These are phyloP conservation scores for Melanotus villosus DNA, from an alignment of 2,888 invertebrate genomes.

Conservation along the genomic window DNA sequence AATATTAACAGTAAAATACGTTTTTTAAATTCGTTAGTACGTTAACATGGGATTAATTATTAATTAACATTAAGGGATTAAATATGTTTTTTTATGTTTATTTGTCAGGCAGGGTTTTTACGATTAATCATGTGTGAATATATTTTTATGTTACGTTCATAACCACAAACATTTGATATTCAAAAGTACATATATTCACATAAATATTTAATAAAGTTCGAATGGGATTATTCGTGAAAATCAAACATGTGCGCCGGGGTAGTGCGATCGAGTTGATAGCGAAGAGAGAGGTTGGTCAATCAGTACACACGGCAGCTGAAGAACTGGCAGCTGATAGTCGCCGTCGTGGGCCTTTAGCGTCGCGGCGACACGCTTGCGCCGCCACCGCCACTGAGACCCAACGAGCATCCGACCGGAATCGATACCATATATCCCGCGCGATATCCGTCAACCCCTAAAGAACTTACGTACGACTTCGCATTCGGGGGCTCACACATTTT, in stretches of 20 bases:
- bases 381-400: slow-evolving; percentile 50
- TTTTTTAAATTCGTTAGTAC: too few relatives aligned
- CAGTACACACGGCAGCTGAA: slow-evolving; percentile 50
- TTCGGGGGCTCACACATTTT: slow-evolving; percentile 23
- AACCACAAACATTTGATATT: too few relatives aligned
- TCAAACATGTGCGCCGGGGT: slow-evolving; percentile 25
- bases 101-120: too few relatives aligned
- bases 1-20: too few relatives aligned
- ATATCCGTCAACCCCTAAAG: slow-evolving; percentile 53
- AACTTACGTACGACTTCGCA: slow-evolving; percentile 44
- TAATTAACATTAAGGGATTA: too few relatives aligned
- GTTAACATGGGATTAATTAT: too few relatives aligned
- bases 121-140: too few relatives aligned
- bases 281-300: slow-evolving; percentile 47
- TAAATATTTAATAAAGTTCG: neutral
- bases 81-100: too few relatives aligned
- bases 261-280: slow-evolving; percentile 28
- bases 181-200: neutral
- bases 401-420: slow-evolving; percentile 57
- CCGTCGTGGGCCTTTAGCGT: slow-evolving; percentile 51
- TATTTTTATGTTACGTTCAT: too few relatives aligned
- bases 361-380: slow-evolving; percentile 54
- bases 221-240: neutral
- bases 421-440: slow-evolving; percentile 54
- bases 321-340: slow-evolving; percentile 54